A percentile compares a stretch with the other conserved stretches of the same genome.
Conservation (phyloP, 2,113 vertebrate species). For the Uria aalge region DNA sequence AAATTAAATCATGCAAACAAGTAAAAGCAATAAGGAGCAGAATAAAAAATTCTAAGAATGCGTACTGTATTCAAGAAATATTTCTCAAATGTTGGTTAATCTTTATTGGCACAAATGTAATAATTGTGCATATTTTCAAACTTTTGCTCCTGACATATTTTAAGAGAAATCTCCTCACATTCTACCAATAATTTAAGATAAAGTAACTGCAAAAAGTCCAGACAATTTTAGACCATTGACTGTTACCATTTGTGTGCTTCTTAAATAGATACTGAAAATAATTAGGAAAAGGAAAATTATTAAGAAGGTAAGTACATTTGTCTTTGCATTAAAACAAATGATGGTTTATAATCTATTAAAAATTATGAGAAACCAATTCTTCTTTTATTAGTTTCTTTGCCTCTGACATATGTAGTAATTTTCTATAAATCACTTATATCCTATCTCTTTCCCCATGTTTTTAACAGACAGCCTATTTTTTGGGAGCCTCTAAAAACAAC, state of each 20-base stretch:
- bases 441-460: neutral
- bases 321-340: neutral
- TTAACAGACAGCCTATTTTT: neutral
- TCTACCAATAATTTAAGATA: neutral
- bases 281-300: neutral
- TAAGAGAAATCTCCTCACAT: neutral
- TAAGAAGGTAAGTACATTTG: neutral
- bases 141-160: neutral
- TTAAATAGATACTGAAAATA: neutral
- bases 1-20: neutral
- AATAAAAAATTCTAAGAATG: neutral
- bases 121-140: neutral
- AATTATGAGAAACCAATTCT: neutral
- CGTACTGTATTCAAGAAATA: neutral
- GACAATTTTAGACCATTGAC: neutral
- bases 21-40: neutral
- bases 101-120: neutral
- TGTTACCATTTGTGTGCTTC: neutral
- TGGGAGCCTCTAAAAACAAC: neutral
- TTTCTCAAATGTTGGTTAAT: neutral
- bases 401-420: neutral
- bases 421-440: neutral
- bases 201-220: neutral
- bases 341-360: neutral
- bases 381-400: neutral